These are phyloP conservation scores for Sebastiscus albofasciatus DNA, from an alignment of 2,797 vertebrate genomes.

Conservation along the genomic window DNA sequence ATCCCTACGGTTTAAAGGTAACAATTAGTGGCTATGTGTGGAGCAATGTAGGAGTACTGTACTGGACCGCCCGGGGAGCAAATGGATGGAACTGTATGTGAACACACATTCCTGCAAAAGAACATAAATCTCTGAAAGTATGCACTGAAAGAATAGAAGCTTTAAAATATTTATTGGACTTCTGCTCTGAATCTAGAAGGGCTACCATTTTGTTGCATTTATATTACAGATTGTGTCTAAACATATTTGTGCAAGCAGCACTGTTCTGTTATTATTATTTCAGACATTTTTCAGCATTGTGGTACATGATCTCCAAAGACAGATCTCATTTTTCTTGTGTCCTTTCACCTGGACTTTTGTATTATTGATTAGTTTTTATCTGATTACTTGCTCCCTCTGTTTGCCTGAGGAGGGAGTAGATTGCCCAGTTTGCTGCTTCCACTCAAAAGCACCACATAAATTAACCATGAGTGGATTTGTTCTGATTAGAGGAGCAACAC, in stretches of 20 bases:
- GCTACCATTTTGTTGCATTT: neutral
- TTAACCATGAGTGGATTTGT: neutral
- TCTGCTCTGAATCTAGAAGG: neutral
- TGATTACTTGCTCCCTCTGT: neutral
- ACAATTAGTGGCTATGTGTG: neutral
- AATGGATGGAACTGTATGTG: neutral
- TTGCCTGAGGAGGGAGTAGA: neutral
- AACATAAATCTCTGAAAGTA: neutral
- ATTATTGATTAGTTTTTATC: constrained; percentile 1
- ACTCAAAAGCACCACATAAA: neutral
- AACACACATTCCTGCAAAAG: neutral
- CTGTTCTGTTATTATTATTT: neutral
- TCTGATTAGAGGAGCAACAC: neutral
- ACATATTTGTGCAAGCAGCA: neutral
- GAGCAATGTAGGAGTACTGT: neutral
- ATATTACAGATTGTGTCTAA: neutral
- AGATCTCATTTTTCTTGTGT: neutral
- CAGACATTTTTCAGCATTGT: neutral
- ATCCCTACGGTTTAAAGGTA: neutral
- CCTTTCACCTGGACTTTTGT: neutral
- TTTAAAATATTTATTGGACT: neutral
- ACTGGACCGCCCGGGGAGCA: neutral
- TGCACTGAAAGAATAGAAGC: neutral
- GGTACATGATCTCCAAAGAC: neutral
- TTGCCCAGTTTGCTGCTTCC: neutral